phyloP scores from a whole-genome alignment of 1,140 invertebrate species.

The Fopius arisanus region DNA sequence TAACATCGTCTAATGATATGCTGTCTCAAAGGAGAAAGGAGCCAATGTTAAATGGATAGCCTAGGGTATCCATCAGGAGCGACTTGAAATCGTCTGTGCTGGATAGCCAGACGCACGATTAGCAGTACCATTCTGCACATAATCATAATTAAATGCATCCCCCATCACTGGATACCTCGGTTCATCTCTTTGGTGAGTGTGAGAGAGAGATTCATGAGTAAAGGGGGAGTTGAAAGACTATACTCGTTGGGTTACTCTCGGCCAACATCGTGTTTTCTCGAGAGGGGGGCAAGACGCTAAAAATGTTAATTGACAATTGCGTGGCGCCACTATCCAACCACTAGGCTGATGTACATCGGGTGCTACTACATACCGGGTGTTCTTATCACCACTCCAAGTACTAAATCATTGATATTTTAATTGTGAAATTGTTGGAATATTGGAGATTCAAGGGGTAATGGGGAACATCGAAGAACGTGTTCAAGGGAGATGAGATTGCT shows the following conservation, averaged over 20 bases:
- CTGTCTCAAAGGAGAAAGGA: neutral
- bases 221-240: neutral
- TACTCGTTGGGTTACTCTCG: constrained; percentile 8
- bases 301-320: constrained; percentile 65
- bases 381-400: constrained; percentile 10
- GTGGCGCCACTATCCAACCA: constrained; percentile 51
- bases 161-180: neutral
- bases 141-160: constrained; percentile 58
- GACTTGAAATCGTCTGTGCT: neutral
- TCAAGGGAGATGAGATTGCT: neutral
- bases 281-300: constrained; percentile 47
- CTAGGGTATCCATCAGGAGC: neutral
- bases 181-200: neutral
- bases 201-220: constrained; percentile 6
- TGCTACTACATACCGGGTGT: constrained; percentile 34
- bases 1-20: constrained; percentile 9
- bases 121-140: constrained; percentile 46
- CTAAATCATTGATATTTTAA: neutral
- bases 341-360: constrained; percentile 2
- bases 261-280: constrained; percentile 51
- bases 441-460: neutral
- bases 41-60: constrained; percentile 16
- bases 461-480: neutral
- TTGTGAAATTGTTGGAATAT: neutral
- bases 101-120: constrained; percentile 38